These are phyloP conservation scores for Drosophila setosimentum DNA, from an alignment of 2,888 invertebrate genomes.

Conservation along the genomic window DNA sequence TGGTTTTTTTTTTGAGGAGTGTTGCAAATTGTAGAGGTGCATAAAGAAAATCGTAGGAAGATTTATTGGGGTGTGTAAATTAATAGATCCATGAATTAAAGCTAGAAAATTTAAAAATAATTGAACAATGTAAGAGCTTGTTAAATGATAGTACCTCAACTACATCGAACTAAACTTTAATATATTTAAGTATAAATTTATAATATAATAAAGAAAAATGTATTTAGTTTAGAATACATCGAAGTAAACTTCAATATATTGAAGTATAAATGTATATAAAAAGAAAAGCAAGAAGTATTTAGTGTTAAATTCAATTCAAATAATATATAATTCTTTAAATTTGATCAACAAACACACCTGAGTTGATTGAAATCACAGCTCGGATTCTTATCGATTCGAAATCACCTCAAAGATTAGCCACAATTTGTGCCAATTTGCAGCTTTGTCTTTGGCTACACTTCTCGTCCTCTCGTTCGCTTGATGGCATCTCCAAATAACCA, in stretches of 20 bases:
- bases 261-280: background rate
- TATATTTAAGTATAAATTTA: background rate
- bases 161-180: background rate
- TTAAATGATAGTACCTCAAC: background rate
- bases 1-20: background rate
- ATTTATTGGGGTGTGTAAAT: background rate
- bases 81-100: background rate
- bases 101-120: background rate
- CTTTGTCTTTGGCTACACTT: slow-evolving; percentile 31
- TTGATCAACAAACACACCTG: background rate
- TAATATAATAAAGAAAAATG: background rate
- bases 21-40: background rate
- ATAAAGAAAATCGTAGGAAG: background rate
- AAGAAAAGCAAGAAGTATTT: background rate
- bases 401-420: slow-evolving; percentile 46
- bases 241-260: background rate
- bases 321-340: background rate
- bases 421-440: slow-evolving; percentile 64
- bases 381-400: slow-evolving; percentile 9
- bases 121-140: background rate
- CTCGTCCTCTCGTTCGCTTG: slow-evolving; percentile 16
- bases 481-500: slow-evolving; percentile 55
- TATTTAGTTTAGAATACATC: background rate
- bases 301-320: background rate
- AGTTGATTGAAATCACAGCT: slow-evolving; percentile 4